Percentiles rank a stretch among this genome's conserved stretches.
Conservation (phyloP, 2,113 vertebrate genomes). For the Choloepus hoffmanni region DNA sequence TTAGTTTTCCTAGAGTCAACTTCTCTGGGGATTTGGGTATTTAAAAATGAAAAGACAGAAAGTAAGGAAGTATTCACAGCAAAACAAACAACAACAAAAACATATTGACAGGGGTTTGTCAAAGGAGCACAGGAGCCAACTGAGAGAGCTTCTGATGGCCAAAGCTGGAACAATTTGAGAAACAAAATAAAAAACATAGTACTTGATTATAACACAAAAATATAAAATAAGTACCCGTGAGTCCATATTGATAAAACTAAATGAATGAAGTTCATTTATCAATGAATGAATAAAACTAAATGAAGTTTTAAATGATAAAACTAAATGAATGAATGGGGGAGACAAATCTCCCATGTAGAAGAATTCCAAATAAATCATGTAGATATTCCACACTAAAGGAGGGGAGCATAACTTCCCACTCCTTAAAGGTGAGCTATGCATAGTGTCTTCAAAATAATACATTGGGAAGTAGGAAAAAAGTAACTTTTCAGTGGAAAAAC, state of each 20-base stretch:
- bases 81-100: not conserved
- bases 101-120: not conserved
- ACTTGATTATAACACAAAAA: conserved; percentile 18
- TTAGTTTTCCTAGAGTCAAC: conserved; percentile 57
- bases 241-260: not conserved
- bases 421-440: not conserved
- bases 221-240: not conserved
- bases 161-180: not conserved
- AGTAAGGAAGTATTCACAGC: not conserved
- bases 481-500: not conserved
- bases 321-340: not conserved
- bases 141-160: not conserved
- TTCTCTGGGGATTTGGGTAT: conserved; percentile 53
- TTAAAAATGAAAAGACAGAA: conserved; percentile 72
- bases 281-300: no score
- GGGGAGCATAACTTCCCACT: no score
- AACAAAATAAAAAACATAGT: not conserved
- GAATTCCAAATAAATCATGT: not conserved
- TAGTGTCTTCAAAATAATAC: not conserved
- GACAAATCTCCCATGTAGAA: not conserved
- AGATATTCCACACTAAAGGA: not conserved
- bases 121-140: not conserved
- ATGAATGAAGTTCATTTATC: not conserved
- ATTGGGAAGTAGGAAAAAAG: no score
- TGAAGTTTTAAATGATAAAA: not conserved